phyloP scores from a whole-genome alignment of 2,797 vertebrate species.

The Parauchenoglanis punctatus region DNA sequence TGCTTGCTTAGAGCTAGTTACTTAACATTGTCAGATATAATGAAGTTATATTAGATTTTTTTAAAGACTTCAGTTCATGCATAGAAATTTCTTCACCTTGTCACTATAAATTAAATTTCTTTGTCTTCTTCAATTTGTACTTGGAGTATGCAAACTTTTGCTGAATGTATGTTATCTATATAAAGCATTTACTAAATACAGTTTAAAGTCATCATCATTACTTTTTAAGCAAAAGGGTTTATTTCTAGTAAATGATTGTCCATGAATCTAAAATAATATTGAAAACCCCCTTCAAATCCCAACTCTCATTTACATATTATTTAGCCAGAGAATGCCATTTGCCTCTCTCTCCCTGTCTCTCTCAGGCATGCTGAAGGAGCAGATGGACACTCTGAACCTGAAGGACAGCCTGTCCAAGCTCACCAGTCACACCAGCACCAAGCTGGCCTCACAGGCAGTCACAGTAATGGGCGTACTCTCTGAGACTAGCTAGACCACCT shows the following conservation, averaged over 20 bases:
- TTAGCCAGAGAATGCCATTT: not conserved
- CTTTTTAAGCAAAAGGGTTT: not conserved
- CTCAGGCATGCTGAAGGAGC: conserved; percentile 79
- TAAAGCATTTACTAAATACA: not conserved
- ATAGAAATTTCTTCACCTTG: not conserved
- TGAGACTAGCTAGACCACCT: conserved; percentile 63
- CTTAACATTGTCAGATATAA: not conserved
- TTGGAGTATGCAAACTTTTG: not conserved
- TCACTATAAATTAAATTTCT: not conserved
- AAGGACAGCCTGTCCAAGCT: conserved; percentile 79
- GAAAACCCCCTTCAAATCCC: conserved; percentile 5
- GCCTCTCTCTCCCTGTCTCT: conserved; percentile 37
- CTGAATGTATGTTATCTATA: not conserved
- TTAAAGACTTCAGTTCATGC: not conserved
- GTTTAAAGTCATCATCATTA: not conserved
- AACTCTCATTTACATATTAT: conserved; percentile 11
- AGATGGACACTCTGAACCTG: conserved; percentile 79
- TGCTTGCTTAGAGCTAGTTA: not conserved
- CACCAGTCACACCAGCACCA: conserved; percentile 75
- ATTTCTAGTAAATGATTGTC: not conserved
- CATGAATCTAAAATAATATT: conserved; percentile 3
- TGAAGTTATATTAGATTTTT: not conserved
- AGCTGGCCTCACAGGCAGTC: conserved; percentile 79
- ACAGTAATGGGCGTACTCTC: conserved; percentile 73
- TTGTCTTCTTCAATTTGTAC: not conserved